phyloP scores from a whole-genome alignment of 2,797 vertebrate species.

The Martes flavigula region DNA sequence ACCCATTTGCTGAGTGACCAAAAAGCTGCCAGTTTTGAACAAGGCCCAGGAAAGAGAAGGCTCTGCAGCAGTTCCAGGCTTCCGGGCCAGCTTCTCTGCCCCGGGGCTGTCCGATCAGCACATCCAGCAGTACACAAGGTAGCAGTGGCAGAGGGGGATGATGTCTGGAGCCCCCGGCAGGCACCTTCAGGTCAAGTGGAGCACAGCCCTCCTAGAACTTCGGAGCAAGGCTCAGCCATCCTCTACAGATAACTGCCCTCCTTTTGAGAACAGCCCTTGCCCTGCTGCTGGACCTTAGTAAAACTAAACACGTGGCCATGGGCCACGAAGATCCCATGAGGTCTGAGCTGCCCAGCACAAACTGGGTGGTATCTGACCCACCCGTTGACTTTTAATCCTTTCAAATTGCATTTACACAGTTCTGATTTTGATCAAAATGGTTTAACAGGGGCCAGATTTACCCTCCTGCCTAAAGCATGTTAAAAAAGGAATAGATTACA shows the following conservation, averaged over 20 bases:
- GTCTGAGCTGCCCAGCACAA: neutral
- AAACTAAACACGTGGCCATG: neutral
- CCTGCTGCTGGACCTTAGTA: neutral
- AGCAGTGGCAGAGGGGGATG: neutral
- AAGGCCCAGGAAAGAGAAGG: neutral
- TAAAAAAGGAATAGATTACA: neutral
- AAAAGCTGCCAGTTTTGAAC: neutral
- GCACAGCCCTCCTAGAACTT: neutral
- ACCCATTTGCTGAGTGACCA: neutral
- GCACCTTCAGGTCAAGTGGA: neutral
- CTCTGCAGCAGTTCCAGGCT: neutral
- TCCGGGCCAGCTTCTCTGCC: neutral
- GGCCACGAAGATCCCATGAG: neutral
- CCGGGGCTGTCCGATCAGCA: neutral
- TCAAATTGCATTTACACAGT: neutral
- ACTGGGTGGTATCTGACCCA: neutral
- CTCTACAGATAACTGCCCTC: neutral
- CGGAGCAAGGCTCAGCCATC: neutral
- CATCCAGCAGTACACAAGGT: rapidly evolving
- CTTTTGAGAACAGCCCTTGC: neutral
- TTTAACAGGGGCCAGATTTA: neutral
- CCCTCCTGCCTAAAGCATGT: neutral
- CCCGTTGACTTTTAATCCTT: neutral
- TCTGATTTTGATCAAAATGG: neutral
- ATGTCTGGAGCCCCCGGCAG: neutral